Conservation (phyloP, 1,140 invertebrate species). For the Drosophila kikkawai region DNA sequence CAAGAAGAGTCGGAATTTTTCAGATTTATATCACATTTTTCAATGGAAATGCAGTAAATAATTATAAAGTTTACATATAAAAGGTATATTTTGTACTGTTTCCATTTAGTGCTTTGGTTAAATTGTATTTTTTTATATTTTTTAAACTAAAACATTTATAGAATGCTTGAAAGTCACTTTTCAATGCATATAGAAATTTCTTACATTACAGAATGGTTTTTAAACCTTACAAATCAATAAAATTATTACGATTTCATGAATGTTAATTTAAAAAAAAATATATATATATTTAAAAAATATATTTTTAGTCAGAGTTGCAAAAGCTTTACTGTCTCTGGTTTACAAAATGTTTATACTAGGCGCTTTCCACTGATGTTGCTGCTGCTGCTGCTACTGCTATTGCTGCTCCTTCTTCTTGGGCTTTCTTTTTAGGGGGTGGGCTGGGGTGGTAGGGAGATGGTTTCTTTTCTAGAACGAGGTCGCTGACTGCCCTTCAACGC, state of each 20-base stretch:
- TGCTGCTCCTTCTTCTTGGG: constrained; percentile 37
- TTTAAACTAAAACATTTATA: background rate
- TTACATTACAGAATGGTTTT: background rate
- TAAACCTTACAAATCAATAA: background rate
- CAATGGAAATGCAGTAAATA: background rate
- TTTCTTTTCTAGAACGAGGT: constrained; percentile 82
- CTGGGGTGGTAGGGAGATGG: constrained; percentile 16
- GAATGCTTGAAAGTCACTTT: too few relatives aligned
- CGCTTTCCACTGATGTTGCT: constrained; percentile 56
- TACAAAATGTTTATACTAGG: constrained; percentile 62
- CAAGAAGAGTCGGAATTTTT: background rate
- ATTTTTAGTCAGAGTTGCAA: background rate
- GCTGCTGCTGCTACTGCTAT: constrained; percentile 31
- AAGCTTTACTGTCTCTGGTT: constrained; percentile 37
- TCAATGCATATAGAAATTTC: background rate
- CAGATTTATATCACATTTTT: background rate
- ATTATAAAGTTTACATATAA: background rate
- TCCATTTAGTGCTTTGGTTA: background rate
- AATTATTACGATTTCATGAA: background rate
- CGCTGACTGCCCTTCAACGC: constrained; percentile 82
- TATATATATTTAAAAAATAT: background rate
- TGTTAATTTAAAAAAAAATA: background rate
- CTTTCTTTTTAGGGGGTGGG: constrained; percentile 31
- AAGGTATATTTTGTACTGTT: background rate
- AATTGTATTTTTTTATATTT: background rate